Conservation (phyloP, 2,888 invertebrate genomes). For the Xanthia togata region DNA sequence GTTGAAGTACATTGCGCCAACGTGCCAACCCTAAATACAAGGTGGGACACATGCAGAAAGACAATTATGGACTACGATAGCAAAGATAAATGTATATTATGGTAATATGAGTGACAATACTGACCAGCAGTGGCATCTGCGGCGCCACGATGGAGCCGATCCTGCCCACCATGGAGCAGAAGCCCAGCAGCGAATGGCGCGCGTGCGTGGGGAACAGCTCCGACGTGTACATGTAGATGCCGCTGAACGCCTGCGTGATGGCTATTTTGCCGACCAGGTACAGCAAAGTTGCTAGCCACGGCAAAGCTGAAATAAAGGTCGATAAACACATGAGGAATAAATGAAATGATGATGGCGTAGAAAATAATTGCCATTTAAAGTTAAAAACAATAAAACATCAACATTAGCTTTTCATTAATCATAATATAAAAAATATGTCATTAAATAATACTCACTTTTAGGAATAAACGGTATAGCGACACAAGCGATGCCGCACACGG, state of each 20-base stretch:
- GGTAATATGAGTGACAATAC: conserved; percentile 4
- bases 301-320: conserved; percentile 71
- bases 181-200: conserved; percentile 92
- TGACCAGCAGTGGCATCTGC: conserved; percentile 92
- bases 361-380: neutral
- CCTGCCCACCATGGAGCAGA: conserved; percentile 94
- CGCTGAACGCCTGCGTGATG: conserved; percentile 92
- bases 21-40: too few relatives aligned
- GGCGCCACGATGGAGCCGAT: conserved; percentile 94
- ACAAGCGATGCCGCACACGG: conserved; percentile 89
- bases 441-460: conserved; percentile 75
- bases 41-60: neutral
- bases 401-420: too few relatives aligned
- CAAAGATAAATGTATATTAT: neutral
- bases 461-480: conserved; percentile 89
- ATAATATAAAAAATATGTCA: too few relatives aligned
- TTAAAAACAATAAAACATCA: neutral
- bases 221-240: conserved; percentile 93
- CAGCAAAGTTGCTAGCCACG: conserved; percentile 83
- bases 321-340: neutral
- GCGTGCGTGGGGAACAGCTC: conserved; percentile 94
- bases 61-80: neutral
- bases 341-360: neutral
- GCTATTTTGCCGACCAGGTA: conserved; percentile 92
- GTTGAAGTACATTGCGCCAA: neutral